phyloP scores from a whole-genome alignment of 2,888 invertebrate species.

The Ferrisia virgata region DNA sequence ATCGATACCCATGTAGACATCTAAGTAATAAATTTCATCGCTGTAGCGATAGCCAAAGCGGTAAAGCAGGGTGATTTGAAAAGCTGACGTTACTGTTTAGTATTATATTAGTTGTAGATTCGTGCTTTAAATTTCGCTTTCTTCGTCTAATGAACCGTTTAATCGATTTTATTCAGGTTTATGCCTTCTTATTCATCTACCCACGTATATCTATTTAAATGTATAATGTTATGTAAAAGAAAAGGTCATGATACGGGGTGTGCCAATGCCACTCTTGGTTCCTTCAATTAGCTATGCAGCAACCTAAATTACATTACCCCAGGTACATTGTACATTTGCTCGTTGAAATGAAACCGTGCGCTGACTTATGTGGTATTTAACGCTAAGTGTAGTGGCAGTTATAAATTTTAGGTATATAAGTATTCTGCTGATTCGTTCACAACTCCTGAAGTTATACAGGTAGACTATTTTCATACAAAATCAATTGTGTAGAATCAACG shows the following conservation, averaged over 20 bases:
- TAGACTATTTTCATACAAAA: background rate
- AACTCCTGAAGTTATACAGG: background rate
- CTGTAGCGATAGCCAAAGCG: background rate
- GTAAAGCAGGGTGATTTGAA: background rate
- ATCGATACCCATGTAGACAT: slow-evolving; percentile 20
- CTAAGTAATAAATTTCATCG: slow-evolving; percentile 1
- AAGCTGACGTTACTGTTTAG: background rate
- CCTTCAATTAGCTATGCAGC: background rate
- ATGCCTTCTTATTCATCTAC: too few relatives aligned
- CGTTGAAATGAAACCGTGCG: too few relatives aligned
- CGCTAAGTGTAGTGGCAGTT: too few relatives aligned
- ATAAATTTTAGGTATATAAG: too few relatives aligned
- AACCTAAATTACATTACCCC: background rate
- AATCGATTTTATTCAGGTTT: background rate
- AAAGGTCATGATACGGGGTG: background rate
- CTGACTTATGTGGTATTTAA: too few relatives aligned
- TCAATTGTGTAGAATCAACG: background rate
- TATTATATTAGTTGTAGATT: background rate
- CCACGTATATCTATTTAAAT: background rate
- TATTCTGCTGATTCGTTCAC: too few relatives aligned
- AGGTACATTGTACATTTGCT: too few relatives aligned
- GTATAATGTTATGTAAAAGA: background rate
- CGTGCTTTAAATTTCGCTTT: too few relatives aligned
- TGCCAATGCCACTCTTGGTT: background rate
- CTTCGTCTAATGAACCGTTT: background rate